Conservation (phyloP, 2,888 invertebrate genomes). For the Galerucella pusilla region DNA sequence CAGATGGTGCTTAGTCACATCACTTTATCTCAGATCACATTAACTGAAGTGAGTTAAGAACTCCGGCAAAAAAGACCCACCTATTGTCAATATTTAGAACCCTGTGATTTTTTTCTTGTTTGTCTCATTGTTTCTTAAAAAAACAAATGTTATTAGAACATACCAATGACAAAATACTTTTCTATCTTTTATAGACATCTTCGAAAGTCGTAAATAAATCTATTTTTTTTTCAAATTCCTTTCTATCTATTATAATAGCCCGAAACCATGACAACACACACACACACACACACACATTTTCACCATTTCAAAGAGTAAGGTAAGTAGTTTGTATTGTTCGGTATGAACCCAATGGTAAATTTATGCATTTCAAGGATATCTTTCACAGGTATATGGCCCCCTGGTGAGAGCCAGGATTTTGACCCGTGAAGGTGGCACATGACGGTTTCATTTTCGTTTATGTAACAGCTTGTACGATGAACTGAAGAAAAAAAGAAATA, state of each 20-base stretch:
- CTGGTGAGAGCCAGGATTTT: constrained; percentile 47
- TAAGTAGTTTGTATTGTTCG: constrained; percentile 25
- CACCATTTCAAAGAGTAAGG: constrained; percentile 18
- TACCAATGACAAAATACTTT: background rate
- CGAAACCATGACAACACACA: constrained; percentile 13
- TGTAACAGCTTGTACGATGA: constrained; percentile 33
- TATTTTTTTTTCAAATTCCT: background rate
- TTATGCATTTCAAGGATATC: constrained; percentile 38
- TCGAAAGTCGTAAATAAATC: constrained; percentile 1
- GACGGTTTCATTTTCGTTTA: constrained; percentile 25
- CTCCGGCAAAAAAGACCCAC: too few species aligned
- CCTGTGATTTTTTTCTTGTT: too few species aligned
- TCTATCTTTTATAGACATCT: background rate
- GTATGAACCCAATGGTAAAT: constrained; percentile 21
- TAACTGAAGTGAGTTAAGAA: too few species aligned
- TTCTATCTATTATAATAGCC: constrained; percentile 16
- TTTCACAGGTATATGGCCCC: constrained; percentile 48
- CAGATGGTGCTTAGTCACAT: too few species aligned
- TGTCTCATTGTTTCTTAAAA: too few species aligned
- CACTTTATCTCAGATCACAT: too few species aligned
- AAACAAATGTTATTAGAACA: too few species aligned
- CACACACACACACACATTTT: too few species aligned
- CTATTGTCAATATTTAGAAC: too few species aligned
- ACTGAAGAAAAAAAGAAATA: constrained; percentile 5
- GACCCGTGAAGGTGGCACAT: constrained; percentile 47